Base-by-base conservation (phyloP, 2,888 invertebrate genomes). In the Eubasilissa splendida region DNA sequence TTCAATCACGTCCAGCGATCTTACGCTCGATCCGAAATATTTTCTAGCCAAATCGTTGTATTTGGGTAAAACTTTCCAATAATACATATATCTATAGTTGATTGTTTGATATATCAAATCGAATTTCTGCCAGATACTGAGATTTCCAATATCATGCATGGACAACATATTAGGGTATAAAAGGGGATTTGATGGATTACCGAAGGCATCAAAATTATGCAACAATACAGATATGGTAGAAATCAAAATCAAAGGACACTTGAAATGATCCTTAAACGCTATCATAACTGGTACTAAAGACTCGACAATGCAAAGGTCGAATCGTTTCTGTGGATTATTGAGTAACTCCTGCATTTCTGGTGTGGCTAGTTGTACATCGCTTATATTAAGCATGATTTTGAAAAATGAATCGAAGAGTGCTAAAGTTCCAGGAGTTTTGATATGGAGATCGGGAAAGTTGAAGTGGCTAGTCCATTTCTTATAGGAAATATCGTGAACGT, bases 271-370 rank as follows among this genome's bases (percentile, higher is more conserved):
- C 31, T 91, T 91, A 31, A 91, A 89, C 0, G 89, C 91, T 79
- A 90, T 91, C 63, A 91, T 85, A 0, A 90, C 77, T 0, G 92
- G 91, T 4, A 89, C 87, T 10, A 92, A 87, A n/a, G 89, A 89
- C 86, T 93, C 93, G 3, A 90, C 88, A 59, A 93, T 86, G 0
- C 92, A 89, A 53, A 92, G 85, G 85, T 93, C 93, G 83, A 92
- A 93, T 78, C 88, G 87, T 85, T 85, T 33, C 53, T 88, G 89
- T 0, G 88, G 88, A 80, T 89, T 68, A 2, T 84, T 81, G 3
- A 86, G 78, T 3, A 86, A 74, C 12, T 82, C 56, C 80, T 86
- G 84, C n/a, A 87, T 83, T 84, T 86, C 85, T 33, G 85, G 83
- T 31, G 84, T 84, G 77, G 84, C 84, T 12, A 86, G 68, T 74